Evolutionary conservation across 2,797 vertebrate genomes (phyloP), one percentile per base, ranked within the genome.

Genomic region (Syndactyla subalaris): DNA sequence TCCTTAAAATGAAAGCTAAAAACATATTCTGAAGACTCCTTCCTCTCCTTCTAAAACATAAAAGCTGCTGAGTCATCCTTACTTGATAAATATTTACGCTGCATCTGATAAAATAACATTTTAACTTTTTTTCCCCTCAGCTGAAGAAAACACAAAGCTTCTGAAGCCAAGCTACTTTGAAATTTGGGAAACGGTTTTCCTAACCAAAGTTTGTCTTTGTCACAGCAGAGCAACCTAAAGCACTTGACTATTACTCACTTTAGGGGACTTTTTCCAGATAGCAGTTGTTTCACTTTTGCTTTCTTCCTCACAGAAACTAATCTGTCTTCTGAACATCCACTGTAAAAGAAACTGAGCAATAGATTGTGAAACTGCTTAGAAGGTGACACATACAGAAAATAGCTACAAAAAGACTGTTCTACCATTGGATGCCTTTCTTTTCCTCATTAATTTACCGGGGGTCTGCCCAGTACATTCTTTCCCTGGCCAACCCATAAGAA

Each of bases 51-150:
- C 58, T 36, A 51, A 72, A 68, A 52, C 21, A 70, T 21, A 82
- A 86, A 92, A 55, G 55, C 21, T 94, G 94, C 94, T 92, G 94
- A 97, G 84, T 97, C 97, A 97, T 92, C 59, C 84, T 91, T 81
- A 89, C 78, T 81, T 55, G 38, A 54, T 29, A 92, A 93, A 18
- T 71, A 55, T 27, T 92, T 79, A 45, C 0, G 2, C 24, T 80
- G 51, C 30, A 65, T 51, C 45, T 74, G 10, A 84, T 38, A 78
- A 76, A 83, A 29, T 14, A 89, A 55, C 6, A 15, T 54, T 32
- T 36, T 13, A 41, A 43, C 14, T 10, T 14, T 38, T 54, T 74
- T 63, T 76, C 45, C 16, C 3, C 22, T 54, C 48, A 76, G n/a
- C 12, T 32, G 45, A 88, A 72, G 34, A 84, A 91, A 95, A 88